Percentiles rank a stretch among this genome's conserved stretches.
These are phyloP conservation scores for Desmophyllum pertusum DNA, from an alignment of 92 coral and sea anemone genomes.

Conservation along the genomic window DNA sequence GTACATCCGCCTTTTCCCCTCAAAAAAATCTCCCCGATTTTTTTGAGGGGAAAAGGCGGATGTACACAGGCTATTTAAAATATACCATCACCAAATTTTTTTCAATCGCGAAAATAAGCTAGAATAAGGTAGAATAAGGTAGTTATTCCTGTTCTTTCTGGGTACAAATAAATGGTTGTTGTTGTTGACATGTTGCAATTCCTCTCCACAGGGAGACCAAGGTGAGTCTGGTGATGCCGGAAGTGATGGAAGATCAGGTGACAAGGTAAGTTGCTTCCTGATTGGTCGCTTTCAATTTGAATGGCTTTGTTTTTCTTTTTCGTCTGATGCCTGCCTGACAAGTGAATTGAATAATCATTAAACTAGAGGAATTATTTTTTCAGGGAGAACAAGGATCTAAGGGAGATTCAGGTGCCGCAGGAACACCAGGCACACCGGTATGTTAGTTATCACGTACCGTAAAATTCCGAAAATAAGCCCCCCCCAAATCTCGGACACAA, in stretches of 20 bases:
- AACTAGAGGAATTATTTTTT: neutral
- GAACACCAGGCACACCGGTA: conserved; percentile 85
- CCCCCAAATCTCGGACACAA: too few relatives aligned
- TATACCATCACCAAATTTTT: too few relatives aligned
- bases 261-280: conserved; percentile 51
- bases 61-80: too few relatives aligned
- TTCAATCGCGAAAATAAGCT: too few relatives aligned
- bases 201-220: conserved; percentile 64
- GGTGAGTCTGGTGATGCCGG: conserved; percentile 73
- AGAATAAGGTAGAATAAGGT: too few relatives aligned
- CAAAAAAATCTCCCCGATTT: too few relatives aligned
- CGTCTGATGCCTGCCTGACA: neutral
- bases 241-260: conserved; percentile 65
- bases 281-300: neutral
- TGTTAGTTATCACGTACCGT: neutral
- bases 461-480: too few relatives aligned
- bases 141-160: too few relatives aligned
- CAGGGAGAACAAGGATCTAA: conserved; percentile 91
- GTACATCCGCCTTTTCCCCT: too few relatives aligned
- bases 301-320: neutral
- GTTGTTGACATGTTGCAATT: neutral
- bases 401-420: conserved; percentile 82
- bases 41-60: too few relatives aligned
- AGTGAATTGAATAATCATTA: neutral
- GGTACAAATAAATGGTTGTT: too few relatives aligned